These are phyloP conservation scores for Hoplodrina blanda DNA, from an alignment of 2,888 invertebrate species.

Conservation along the genomic window DNA sequence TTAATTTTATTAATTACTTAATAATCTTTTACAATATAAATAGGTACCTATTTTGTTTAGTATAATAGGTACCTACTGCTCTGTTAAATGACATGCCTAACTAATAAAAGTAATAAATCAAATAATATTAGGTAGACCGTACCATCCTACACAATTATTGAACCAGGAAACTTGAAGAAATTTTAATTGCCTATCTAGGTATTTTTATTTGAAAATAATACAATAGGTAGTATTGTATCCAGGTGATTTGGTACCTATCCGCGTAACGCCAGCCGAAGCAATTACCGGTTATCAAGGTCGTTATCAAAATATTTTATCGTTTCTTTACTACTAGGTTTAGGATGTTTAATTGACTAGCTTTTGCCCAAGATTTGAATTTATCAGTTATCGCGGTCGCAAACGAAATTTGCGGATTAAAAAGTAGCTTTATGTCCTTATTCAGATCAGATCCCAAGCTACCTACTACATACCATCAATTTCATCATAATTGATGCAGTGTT, in stretches of 20 bases:
- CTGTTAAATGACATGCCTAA: neutral
- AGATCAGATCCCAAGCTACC: neutral
- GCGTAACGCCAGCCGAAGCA: conserved; percentile 12
- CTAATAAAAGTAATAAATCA: neutral
- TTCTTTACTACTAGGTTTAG: neutral
- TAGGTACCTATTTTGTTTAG: neutral
- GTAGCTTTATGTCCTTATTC: neutral
- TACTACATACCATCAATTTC: too few species aligned
- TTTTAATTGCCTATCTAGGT: neutral
- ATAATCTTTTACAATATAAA: too few species aligned
- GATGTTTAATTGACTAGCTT: neutral
- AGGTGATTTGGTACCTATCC: neutral
- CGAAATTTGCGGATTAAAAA: neutral
- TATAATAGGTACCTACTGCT: neutral
- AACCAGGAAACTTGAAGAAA: neutral
- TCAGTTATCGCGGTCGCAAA: too few species aligned
- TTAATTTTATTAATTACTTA: neutral
- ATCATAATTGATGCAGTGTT: neutral
- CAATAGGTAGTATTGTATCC: too few species aligned
- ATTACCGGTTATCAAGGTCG: conserved; percentile 34
- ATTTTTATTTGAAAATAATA: conserved; percentile 6
- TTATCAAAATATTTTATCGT: conserved; percentile 22
- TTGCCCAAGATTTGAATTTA: too few species aligned
- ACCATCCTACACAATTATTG: neutral
- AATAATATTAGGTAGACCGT: neutral